Percentiles rank a stretch among this genome's conserved stretches.
phyloP scores from a whole-genome alignment of 1,140 invertebrate species.

The Chelonus insularis region DNA sequence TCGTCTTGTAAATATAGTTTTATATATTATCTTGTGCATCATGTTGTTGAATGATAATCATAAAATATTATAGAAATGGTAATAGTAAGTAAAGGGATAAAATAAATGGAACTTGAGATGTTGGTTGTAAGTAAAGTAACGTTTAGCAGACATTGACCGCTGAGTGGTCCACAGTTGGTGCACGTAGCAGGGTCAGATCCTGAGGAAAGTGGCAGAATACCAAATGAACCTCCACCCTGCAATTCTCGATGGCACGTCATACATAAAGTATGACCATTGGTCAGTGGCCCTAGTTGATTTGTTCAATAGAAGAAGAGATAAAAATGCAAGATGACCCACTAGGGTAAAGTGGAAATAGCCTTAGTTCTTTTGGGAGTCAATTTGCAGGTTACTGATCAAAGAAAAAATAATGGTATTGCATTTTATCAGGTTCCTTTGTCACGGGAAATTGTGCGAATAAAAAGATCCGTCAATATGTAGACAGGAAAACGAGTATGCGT shows the following conservation, averaged over 20 bases:
- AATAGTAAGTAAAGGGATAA: background rate
- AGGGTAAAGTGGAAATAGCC: constrained; percentile 11
- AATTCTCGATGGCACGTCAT: constrained; percentile 43
- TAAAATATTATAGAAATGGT: no score
- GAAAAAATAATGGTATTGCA: constrained; percentile 13
- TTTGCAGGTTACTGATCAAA: constrained; percentile 48
- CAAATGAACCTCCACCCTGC: constrained; percentile 41
- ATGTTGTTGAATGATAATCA: background rate
- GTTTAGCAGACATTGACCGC: constrained; percentile 16
- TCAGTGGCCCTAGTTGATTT: constrained; percentile 31
- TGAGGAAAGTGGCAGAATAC: constrained; percentile 53
- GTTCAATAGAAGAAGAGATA: constrained; percentile 12
- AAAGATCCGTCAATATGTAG: background rate
- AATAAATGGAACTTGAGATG: background rate
- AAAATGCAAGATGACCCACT: constrained; percentile 3
- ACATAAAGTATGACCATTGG: constrained; percentile 50
- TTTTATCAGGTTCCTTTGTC: no score
- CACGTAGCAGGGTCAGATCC: constrained; percentile 41
- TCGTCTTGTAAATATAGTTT: background rate
- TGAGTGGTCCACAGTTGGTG: constrained; percentile 27
- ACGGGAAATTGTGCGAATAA: background rate
- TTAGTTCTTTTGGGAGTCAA: constrained; percentile 41
- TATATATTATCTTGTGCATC: background rate
- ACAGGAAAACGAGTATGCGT: constrained; percentile 20
- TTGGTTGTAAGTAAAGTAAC: background rate